A percentile compares a stretch with the other conserved stretches of the same genome.
Conservation (phyloP, 2,888 invertebrate genomes). For the Erynnis tages region DNA sequence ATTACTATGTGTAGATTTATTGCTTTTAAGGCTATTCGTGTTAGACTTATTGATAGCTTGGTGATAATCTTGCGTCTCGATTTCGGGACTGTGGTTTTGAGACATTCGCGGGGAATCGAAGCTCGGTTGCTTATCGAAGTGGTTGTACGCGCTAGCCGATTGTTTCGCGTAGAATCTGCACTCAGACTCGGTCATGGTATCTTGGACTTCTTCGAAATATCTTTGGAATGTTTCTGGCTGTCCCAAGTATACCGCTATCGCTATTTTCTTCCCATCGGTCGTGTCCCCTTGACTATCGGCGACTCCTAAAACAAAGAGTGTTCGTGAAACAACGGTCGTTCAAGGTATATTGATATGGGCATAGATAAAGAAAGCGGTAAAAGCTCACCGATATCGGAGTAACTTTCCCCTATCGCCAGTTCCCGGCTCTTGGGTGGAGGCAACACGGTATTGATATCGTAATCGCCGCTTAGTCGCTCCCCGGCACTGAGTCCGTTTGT, state of each 20-base stretch:
- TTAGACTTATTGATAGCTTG: constrained; percentile 72
- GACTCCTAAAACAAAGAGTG: constrained; percentile 56
- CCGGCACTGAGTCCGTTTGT: constrained; percentile 62
- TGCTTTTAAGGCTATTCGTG: constrained; percentile 79
- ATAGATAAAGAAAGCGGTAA: constrained; percentile 28
- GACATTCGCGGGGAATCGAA: constrained; percentile 73
- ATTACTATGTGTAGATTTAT: constrained; percentile 78
- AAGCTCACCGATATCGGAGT: constrained; percentile 73
- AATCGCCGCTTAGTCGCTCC: constrained; percentile 73
- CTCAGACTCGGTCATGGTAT: constrained; percentile 84
- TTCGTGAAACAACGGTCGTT: not conserved
- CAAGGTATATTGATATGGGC: constrained; percentile 16
- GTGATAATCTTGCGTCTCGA: constrained; percentile 68
- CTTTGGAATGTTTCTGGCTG: constrained; percentile 89
- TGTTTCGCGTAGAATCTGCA: constrained; percentile 81
- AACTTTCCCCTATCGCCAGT: constrained; percentile 78
- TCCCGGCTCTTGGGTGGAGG: constrained; percentile 76
- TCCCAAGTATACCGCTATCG: constrained; percentile 93
- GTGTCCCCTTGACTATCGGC: constrained; percentile 84
- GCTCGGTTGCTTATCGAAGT: constrained; percentile 73
- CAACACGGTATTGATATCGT: constrained; percentile 72
- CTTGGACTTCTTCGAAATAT: constrained; percentile 85
- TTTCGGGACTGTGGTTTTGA: constrained; percentile 71
- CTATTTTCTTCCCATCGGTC: constrained; percentile 92
- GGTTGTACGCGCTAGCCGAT: constrained; percentile 67